Percentiles rank a stretch among this genome's conserved stretches.
Evolutionary conservation across 2,888 invertebrate genomes (phyloP).

Genomic region (Muschampia plurimacula): DNA sequence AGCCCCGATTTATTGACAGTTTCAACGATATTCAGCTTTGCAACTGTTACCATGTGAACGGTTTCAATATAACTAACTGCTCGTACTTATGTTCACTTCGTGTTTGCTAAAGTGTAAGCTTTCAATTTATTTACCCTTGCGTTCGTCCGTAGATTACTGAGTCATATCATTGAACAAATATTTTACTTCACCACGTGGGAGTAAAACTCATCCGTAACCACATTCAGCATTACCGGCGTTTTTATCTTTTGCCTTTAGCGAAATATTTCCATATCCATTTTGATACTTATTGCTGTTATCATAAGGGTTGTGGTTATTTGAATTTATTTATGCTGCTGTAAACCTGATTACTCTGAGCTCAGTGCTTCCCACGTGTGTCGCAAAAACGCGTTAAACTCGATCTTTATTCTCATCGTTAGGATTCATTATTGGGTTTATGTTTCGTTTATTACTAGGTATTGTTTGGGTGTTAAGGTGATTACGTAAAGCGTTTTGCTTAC

Average conservation of each 20-base stretch:
- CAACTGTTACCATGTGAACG: conserved; percentile 21
- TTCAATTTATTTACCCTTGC: conserved; percentile 31
- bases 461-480: conserved; percentile 3
- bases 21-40: conserved; percentile 4
- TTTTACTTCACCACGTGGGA: conserved; percentile 44
- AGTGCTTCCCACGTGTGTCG: conserved; percentile 61
- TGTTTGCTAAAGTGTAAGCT: conserved; percentile 14
- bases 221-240: conserved; percentile 21
- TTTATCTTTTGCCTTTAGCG: conserved; percentile 17
- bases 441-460: conserved; percentile 10
- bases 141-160: conserved; percentile 16
- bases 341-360: conserved; percentile 56
- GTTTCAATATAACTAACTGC: background rate
- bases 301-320: conserved; percentile 7
- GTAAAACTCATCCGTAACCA: conserved; percentile 35
- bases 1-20: conserved; percentile 2
- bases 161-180: conserved; percentile 38
- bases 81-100: conserved; percentile 10
- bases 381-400: conserved; percentile 39
- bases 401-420: conserved; percentile 31
- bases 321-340: conserved; percentile 9
- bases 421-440: conserved; percentile 32
- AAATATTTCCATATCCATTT: conserved; percentile 4
- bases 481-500: background rate
- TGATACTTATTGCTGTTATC: conserved; percentile 9